Conservation (phyloP, 2,797 vertebrate genomes). For the Percopsis omiscomaycus region DNA sequence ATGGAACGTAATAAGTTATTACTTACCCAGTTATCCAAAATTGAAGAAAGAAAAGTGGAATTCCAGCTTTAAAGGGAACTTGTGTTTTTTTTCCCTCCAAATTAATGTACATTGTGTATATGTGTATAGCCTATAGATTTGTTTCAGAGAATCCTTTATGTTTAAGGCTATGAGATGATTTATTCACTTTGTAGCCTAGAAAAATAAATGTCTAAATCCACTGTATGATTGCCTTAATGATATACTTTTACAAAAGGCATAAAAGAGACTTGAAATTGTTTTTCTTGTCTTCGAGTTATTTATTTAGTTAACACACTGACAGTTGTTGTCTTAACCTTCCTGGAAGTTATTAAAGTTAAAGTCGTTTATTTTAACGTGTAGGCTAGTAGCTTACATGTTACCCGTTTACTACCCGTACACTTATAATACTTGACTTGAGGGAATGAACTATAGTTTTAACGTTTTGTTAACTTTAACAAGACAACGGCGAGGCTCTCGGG, state of each 20-base stretch:
- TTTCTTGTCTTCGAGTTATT: constrained; percentile 74
- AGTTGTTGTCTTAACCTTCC: constrained; percentile 2
- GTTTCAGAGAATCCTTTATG: constrained; percentile 82
- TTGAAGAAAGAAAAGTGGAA: constrained; percentile 65
- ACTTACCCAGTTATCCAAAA: constrained; percentile 77
- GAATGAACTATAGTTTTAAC: too few relatives aligned
- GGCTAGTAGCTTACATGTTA: not conserved
- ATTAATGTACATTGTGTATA: constrained; percentile 84
- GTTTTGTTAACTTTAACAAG: too few relatives aligned
- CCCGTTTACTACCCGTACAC: not conserved
- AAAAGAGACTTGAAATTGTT: constrained; percentile 84
- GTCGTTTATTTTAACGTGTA: constrained; percentile 2
- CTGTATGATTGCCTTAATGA: constrained; percentile 91
- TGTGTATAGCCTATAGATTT: constrained; percentile 85
- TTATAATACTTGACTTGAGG: not conserved
- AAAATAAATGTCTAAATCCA: constrained; percentile 86
- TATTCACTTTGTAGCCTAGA: constrained; percentile 86
- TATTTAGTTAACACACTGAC: constrained; percentile 34
- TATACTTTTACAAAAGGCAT: constrained; percentile 91
- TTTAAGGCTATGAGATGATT: constrained; percentile 87
- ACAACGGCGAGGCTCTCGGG: too few relatives aligned
- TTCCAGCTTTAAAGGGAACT: constrained; percentile 84
- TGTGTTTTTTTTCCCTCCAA: constrained; percentile 71
- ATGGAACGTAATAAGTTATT: constrained; percentile 94
- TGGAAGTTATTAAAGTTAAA: not conserved